Evolutionary conservation across 1,140 invertebrate species (phyloP), one percentile per base, ranked within the genome.

Genomic region (Atta cephalotes): DNA sequence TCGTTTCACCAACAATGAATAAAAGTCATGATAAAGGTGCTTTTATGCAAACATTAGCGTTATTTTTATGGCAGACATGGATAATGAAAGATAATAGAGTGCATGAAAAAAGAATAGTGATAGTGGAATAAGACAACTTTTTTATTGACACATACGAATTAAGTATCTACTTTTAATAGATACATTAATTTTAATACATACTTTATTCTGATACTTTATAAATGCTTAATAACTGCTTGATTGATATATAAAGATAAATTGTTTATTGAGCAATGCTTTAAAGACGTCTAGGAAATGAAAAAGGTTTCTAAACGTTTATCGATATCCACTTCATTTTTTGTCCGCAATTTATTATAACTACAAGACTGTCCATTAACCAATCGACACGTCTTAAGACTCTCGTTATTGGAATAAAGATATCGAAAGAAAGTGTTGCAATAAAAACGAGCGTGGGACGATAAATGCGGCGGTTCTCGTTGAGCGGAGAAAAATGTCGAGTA

Each of bases 401-500:
- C 39, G 39, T 84, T 76, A 62, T 62, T 35, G 39, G 56, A 74
- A 35, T 74, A 49, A 81, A 71, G 39, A 84, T 62, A 76, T 7
- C 39, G 56, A 74, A 39, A 82, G 65, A 53, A 49, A 62, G 68
- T 16, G 78, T 39, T 35, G 39, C 53, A 14, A 72, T 72, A 72
- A 84, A 74, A 82, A 62, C 25, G 66, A 72, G 35, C 18, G 56
- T 18, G 39, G 35, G 56, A 76, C 70, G 56, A 76, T 62, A 76
- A 84, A 76, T 31, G 80, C 35, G 53, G 66, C 51, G 21, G 35
- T 71, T 71, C 39, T 74, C 68, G 68, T 82, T 49, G 70, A 76
- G 68, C 68, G 68, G 12, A 62, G 80, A 84, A 76, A 84, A 84
- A 49, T 84, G 80, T 35, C 80, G 70, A 76, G 80, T 76, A 62